Evolutionary conservation across 2,113 vertebrate genomes (phyloP).

Genomic region (Stercorarius parasiticus): DNA sequence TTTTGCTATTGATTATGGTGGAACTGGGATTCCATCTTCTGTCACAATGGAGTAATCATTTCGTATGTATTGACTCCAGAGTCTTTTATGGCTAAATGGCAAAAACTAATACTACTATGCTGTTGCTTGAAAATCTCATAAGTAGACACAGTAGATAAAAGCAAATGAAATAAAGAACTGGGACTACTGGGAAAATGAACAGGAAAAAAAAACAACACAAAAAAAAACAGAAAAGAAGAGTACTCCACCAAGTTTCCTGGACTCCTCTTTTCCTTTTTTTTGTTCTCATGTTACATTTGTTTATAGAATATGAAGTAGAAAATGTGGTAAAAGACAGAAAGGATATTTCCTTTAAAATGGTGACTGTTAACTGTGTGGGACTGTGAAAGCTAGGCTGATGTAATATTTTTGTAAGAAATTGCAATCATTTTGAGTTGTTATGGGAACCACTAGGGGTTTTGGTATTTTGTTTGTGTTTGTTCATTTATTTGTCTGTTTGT

Average conservation of each 20-base stretch:
- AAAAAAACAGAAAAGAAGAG: not conserved
- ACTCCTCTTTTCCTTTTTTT: not conserved
- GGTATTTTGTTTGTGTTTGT: not conserved
- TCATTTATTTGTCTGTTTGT: not conserved
- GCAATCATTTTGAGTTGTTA: not conserved
- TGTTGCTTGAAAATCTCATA: not conserved
- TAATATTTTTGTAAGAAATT: not conserved
- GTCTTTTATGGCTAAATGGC: not conserved
- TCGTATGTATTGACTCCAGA: not conserved
- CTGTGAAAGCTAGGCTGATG: not conserved
- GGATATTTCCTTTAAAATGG: not conserved
- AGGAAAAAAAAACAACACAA: not conserved
- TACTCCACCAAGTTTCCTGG: not conserved
- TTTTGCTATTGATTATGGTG: not conserved
- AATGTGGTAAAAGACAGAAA: not conserved
- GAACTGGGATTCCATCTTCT: not conserved
- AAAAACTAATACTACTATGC: not conserved
- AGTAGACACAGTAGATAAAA: not conserved
- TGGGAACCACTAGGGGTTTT: not conserved
- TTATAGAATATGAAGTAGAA: not conserved
- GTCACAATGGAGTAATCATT: not conserved
- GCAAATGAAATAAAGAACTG: not conserved
- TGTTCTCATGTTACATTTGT: not conserved
- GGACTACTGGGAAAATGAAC: not conserved
- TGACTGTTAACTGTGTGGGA: not conserved